Base-by-base conservation (phyloP, 2,888 invertebrate species). In the Gortyna flavago region DNA sequence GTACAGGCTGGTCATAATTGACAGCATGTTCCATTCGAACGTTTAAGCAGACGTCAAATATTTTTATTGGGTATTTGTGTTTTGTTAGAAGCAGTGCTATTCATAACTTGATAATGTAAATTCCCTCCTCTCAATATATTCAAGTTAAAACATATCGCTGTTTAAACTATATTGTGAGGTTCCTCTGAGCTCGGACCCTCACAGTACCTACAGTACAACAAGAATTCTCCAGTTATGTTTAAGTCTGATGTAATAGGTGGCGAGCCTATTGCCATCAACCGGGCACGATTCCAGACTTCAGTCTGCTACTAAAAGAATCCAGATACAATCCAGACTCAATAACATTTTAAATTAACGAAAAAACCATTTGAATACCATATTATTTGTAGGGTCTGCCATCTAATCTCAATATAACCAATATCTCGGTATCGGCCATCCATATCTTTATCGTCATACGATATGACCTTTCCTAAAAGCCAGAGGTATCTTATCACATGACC, bases 381-480 rank as follows among this genome's bases (percentile, higher is more conserved):
- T 35, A 68, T 51, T 68, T 38, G 11, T 11, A 54, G 13, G 21
- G 21, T 41, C 18, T 35, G 9, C 13, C 29, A 13, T 29, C 8
- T 16, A 6, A 77, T 38, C 18, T 29, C 29, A 65, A 59, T 13
- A 25, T 4, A 44, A 72, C 35, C 62, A 75, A 61, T 67, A 77
- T 41, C 32, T 41, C 29, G 32, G 7, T 41, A n/a, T 51, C 48
- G 16, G 11, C 7, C 11, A 70, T 11, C 21, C 8, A 48, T n/a
- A 29, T 54, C 67, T 70, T 70, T 78, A 76, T 70, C 54, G 38
- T 35, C 32, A 41, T 35, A 29, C n/a, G 75, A 64, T 29, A 57
- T 21, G 25, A 81, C 83, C 78, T 81, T 81, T 83, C n/a, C 29
- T 38, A 41, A 72, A 78, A 61, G 29, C 44, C 29, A 73, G 57